A percentile compares a stretch with the other conserved stretches of the same genome.
phyloP scores from a whole-genome alignment of 2,797 vertebrate genomes.

The Nannoperca obscura region DNA sequence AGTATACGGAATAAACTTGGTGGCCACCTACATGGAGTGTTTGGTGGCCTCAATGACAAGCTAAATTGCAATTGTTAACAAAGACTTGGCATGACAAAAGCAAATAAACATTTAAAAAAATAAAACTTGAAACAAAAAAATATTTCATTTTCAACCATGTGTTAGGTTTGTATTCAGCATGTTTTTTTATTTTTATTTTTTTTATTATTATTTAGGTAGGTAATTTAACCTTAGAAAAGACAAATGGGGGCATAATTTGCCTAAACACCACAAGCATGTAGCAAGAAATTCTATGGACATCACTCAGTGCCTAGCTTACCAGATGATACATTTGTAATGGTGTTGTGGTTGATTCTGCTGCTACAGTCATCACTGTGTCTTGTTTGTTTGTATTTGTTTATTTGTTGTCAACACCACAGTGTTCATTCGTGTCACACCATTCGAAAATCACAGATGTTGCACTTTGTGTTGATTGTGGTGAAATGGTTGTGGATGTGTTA shows the following conservation, averaged over 20 bases:
- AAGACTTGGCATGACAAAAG: neutral
- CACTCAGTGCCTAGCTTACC: conserved; percentile 3
- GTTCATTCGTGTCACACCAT: too few species aligned
- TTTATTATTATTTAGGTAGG: neutral
- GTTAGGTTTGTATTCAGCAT: neutral
- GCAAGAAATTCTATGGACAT: neutral
- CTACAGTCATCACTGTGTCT: neutral
- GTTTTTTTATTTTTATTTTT: neutral
- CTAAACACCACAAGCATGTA: neutral
- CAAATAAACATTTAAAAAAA: neutral
- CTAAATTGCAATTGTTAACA: neutral
- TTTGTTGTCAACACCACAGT: neutral
- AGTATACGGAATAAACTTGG: too few species aligned
- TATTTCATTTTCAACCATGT: neutral
- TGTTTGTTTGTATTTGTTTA: too few species aligned
- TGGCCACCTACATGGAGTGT: too few species aligned
- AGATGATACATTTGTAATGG: neutral
- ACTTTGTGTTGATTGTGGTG: too few species aligned
- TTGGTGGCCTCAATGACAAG: too few species aligned
- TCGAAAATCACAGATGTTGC: too few species aligned
- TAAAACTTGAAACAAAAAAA: neutral
- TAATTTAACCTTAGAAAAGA: neutral
- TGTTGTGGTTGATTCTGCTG: neutral
- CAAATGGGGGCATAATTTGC: neutral
- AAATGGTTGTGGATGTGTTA: too few species aligned